Evolutionary conservation across 2,888 invertebrate species (phyloP), one percentile per base, ranked within the genome.

Genomic region (Conistra vaccinii): DNA sequence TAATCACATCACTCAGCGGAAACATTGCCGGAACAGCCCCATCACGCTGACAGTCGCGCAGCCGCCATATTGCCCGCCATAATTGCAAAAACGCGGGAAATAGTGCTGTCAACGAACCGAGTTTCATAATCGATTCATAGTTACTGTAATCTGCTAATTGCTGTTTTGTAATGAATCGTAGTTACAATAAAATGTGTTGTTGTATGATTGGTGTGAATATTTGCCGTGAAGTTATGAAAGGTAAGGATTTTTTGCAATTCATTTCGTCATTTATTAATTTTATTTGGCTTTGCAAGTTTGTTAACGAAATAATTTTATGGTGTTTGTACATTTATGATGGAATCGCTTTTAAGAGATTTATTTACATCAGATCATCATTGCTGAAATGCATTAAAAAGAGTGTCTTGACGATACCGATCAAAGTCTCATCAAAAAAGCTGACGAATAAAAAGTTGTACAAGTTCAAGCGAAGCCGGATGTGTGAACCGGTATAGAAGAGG

Each of bases 11-110:
- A 87, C 86, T 84, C 81, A 73, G 73, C 86, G 86, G 84, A 87
- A 86, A 73, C 76, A 86, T 79, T 80, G 84, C 92, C 91, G 92
- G 93, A 92, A 93, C 91, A 90, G 90, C 87, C 88, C 90, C 90
- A 92, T 93, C 92, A 92, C 74, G 86, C 81, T 90, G 92, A 90
- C 91, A 89, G 76, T n/a, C 53, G n/a, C 32, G 42, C 62, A 39
- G 83, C 76, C 85, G 77, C 83, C 85, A 88, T 83, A 88, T 89
- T 88, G 86, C 77, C 76, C 80, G 82, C 80, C 80, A 84, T 88
- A 85, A 89, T 89, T 82, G 61, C 84, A 86, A 83, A 84, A 85
- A 79, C 84, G 87, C 88, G 88, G 89, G 87, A 85, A 89, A 88
- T 86, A 87, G 86, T 84, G 83, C 79, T 87, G 88, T 85, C 85